Percentiles rank a stretch among this genome's conserved stretches.
These are phyloP conservation scores for Bradynema listronoti DNA, from an alignment of 1,140 invertebrate species.

Conservation along the genomic window DNA sequence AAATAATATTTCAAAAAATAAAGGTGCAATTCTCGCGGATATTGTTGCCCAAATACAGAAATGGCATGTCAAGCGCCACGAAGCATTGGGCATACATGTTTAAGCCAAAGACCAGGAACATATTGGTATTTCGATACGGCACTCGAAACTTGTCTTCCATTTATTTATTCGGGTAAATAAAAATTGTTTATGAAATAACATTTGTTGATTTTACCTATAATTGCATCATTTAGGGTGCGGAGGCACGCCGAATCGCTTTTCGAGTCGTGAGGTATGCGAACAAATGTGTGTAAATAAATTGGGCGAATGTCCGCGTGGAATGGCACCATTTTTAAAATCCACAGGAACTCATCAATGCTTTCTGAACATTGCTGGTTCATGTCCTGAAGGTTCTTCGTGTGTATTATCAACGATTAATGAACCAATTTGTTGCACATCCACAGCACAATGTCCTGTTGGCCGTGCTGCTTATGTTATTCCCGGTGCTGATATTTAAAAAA, in stretches of 20 bases:
- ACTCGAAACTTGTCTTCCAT: slow-evolving; percentile 56
- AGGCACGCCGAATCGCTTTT: slow-evolving; percentile 50
- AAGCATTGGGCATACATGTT: slow-evolving; percentile 47
- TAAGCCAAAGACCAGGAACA: slow-evolving; percentile 52
- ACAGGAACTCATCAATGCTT: slow-evolving; percentile 22
- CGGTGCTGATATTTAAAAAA: slow-evolving; percentile 1
- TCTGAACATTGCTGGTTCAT: slow-evolving; percentile 24
- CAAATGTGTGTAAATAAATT: slow-evolving; percentile 39
- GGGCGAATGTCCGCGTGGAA: slow-evolving; percentile 54
- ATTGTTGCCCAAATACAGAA: slow-evolving; percentile 50
- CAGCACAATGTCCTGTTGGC: slow-evolving; percentile 46
- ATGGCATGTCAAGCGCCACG: slow-evolving; percentile 42
- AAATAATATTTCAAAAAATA: neutral
- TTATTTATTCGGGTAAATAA: slow-evolving; percentile 58
- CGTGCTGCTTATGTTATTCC: slow-evolving; percentile 53
- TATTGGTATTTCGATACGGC: slow-evolving; percentile 57
- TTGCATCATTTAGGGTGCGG: slow-evolving; percentile 42
- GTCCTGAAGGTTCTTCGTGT: slow-evolving; percentile 46
- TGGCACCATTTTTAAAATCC: slow-evolving; percentile 44
- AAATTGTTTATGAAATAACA: neutral
- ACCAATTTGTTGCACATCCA: slow-evolving; percentile 46
- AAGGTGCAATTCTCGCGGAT: slow-evolving; percentile 23
- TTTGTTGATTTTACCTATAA: slow-evolving; percentile 1
- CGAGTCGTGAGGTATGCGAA: slow-evolving; percentile 41
- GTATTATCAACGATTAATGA: slow-evolving; percentile 44